Percentiles rank a stretch among this genome's conserved stretches.
phyloP scores from a whole-genome alignment of 2,888 invertebrate species.

The Xestobium rufovillosum region DNA sequence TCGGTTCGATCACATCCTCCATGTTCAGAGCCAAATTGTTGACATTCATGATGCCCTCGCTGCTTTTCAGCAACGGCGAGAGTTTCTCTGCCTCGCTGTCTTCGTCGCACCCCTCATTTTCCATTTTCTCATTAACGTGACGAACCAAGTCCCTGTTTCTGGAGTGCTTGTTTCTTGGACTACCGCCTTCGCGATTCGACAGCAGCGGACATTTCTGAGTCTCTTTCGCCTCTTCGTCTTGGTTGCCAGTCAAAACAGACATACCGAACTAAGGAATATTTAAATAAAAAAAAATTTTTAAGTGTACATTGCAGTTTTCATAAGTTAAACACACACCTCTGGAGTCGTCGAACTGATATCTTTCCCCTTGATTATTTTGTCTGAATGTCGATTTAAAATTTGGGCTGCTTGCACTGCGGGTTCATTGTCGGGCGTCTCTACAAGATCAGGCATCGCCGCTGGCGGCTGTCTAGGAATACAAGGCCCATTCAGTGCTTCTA shows the following conservation, averaged over 20 bases:
- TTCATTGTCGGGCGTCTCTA: constrained; percentile 57
- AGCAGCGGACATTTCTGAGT: constrained; percentile 40
- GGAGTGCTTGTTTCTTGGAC: constrained; percentile 30
- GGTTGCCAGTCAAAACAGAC: constrained; percentile 56
- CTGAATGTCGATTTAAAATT: constrained; percentile 52
- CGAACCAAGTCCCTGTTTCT: too few species aligned
- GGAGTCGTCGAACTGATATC: constrained; percentile 42
- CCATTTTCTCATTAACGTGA: too few species aligned
- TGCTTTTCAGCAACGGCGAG: constrained; percentile 58
- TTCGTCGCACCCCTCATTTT: constrained; percentile 59
- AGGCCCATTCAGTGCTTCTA: constrained; percentile 94
- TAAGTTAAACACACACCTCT: constrained; percentile 42
- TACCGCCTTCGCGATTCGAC: constrained; percentile 28
- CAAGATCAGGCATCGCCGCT: constrained; percentile 42
- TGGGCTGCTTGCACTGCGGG: constrained; percentile 61
- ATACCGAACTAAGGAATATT: constrained; percentile 69
- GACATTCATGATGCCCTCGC: constrained; percentile 32
- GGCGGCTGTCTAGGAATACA: constrained; percentile 50
- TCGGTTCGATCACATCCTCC: constrained; percentile 50
- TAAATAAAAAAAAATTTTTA: too few species aligned
- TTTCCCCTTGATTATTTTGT: constrained; percentile 45
- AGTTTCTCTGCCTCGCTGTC: constrained; percentile 79
- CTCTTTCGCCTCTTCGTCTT: constrained; percentile 50
- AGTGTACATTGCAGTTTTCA: too few species aligned
- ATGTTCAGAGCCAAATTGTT: constrained; percentile 43